These are phyloP conservation scores for Nycteola revayana DNA, from an alignment of 2,888 invertebrate genomes.

Conservation along the genomic window DNA sequence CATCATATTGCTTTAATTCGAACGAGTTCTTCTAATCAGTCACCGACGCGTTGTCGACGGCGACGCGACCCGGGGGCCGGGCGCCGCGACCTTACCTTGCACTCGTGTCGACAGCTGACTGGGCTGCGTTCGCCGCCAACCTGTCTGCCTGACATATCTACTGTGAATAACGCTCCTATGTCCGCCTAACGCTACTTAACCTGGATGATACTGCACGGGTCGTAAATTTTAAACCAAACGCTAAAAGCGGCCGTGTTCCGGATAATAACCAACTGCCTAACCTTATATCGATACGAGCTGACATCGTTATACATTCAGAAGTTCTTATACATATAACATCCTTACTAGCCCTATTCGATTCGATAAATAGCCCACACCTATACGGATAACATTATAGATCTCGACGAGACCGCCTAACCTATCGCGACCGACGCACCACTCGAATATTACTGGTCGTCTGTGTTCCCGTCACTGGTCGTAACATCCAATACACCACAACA, in stretches of 20 bases:
- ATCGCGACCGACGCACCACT: slow-evolving; percentile 50
- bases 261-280: slow-evolving; percentile 73
- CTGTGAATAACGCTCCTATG: slow-evolving; percentile 36
- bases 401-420: slow-evolving; percentile 62
- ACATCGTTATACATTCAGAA: slow-evolving; percentile 68
- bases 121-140: slow-evolving; percentile 49
- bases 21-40: slow-evolving; percentile 74
- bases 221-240: slow-evolving; percentile 67
- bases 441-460: slow-evolving; percentile 45
- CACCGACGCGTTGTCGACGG: slow-evolving; percentile 69
- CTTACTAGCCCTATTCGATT: slow-evolving; percentile 68
- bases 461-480: slow-evolving; percentile 56
- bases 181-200: slow-evolving; percentile 50
- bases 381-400: slow-evolving; percentile 62
- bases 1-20: slow-evolving; percentile 68
- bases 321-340: slow-evolving; percentile 69
- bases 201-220: slow-evolving; percentile 57
- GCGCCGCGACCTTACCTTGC: slow-evolving; percentile 49
- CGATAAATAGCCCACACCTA: slow-evolving; percentile 79
- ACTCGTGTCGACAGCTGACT: slow-evolving; percentile 59
- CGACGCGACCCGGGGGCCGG: slow-evolving; percentile 22
- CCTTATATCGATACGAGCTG: slow-evolving; percentile 67
- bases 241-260: slow-evolving; percentile 64
- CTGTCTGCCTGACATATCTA: slow-evolving; percentile 45
- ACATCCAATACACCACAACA: slow-evolving; percentile 60